Base-by-base conservation (phyloP, 2,113 vertebrate species). In the Limanda limanda region DNA sequence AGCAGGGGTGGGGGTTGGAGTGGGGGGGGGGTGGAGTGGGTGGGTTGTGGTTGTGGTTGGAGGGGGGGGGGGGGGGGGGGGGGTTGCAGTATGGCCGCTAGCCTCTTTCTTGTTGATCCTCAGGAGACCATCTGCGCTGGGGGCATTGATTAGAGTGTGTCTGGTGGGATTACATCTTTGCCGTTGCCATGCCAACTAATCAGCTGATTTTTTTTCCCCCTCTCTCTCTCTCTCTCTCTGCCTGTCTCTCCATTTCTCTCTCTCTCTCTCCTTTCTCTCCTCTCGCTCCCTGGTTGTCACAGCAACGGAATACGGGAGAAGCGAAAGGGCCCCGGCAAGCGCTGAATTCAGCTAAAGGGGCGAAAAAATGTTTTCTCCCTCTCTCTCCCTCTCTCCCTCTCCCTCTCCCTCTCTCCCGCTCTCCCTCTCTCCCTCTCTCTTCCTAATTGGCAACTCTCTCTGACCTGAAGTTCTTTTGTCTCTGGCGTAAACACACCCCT, bases 101-200 rank as follows among this genome's bases (percentile, higher is more conserved):
- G 96, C 94, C 95, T 96, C 96, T 97, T 96, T 97, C 96, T 97
- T 96, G 96, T 96, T 98, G 97, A 98, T 98, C 96, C 98, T 98
- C 97, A 90, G 92, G 97, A 97, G 97, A 97, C 95, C 96, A 97
- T 98, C 96, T 99, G 98, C 95, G 96, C 97, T 97, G 96, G 96
- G 97, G 97, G 97, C 97, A 98, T 98, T 99, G 97, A 99, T 99
- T 99, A 98, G 97, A 99, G 96, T 96, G 94, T 96, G 96, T 98
- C 98, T 98, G 96, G 95, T 96, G 97, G 98, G 97, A 99, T 99
- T 99, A 98, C 97, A 98, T 98, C 96, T 98, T 97, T 98, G 96
- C 96, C 95, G 97, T 99, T 99, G 96, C 97, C 96, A 99, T 99
- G 98, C 97, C 98, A 98, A 99, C 98, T 98, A 99, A 99, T 98